Evolutionary conservation across 2,113 vertebrate genomes (phyloP).

Genomic region (Nettapus auritus): DNA sequence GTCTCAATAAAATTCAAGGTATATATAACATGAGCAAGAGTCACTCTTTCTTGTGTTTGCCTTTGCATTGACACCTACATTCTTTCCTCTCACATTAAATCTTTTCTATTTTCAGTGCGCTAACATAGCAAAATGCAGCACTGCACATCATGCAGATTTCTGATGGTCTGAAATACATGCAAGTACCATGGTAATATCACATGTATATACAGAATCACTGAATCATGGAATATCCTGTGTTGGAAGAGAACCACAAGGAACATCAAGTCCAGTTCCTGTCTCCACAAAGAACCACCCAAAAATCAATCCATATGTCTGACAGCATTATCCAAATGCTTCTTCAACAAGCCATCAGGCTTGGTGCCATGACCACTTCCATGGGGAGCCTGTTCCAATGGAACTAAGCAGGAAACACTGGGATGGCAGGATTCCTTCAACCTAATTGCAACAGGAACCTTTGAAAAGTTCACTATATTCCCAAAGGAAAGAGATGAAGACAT

Average conservation of each 20-base stretch:
- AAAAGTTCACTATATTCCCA: neutral
- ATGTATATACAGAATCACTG: rapidly evolving
- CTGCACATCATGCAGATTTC: neutral
- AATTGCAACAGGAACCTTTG: neutral
- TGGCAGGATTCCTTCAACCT: neutral
- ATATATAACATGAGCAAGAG: neutral
- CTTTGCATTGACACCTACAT: neutral
- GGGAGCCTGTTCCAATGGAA: neutral
- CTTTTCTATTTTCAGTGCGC: neutral
- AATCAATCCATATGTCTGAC: neutral
- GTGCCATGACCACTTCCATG: neutral
- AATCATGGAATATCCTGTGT: neutral
- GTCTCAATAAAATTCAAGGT: neutral
- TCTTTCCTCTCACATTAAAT: rapidly evolving
- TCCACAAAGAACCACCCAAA: neutral
- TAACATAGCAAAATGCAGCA: neutral
- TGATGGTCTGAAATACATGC: neutral
- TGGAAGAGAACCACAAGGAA: neutral
- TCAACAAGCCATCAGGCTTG: neutral
- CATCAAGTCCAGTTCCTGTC: neutral
- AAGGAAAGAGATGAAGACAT: neutral
- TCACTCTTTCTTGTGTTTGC: neutral
- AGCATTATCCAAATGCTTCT: neutral
- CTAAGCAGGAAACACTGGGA: neutral
- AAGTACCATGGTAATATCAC: neutral